Evolutionary conservation across 1,140 invertebrate genomes (phyloP).

Genomic region (Polypedilum pembai): DNA sequence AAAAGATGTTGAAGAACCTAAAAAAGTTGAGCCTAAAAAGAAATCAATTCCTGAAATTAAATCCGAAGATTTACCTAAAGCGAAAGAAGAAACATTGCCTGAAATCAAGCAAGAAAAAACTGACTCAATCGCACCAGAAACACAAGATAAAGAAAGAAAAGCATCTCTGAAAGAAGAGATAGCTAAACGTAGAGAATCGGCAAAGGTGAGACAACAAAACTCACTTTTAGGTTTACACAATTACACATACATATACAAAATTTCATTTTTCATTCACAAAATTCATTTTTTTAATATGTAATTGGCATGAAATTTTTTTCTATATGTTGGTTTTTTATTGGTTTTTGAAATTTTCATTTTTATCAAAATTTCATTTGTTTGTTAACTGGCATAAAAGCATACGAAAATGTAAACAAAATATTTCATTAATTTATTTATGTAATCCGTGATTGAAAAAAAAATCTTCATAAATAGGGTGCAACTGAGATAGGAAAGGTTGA

Average conservation of each 20-base stretch:
- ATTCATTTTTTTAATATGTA: too few species aligned
- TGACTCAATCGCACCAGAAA: neutral
- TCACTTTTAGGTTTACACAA: too few species aligned
- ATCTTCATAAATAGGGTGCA: neutral
- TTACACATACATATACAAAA: neutral
- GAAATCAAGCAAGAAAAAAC: neutral
- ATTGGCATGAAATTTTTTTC: neutral
- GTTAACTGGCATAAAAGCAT: too few species aligned
- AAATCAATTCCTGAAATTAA: slow-evolving; percentile 39
- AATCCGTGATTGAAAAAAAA: neutral
- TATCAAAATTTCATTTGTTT: too few species aligned
- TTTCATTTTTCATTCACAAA: too few species aligned
- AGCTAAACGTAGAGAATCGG: neutral
- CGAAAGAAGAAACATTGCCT: neutral
- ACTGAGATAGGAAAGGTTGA: neutral
- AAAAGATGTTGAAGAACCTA: neutral
- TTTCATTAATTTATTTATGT: too few species aligned
- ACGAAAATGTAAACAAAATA: too few species aligned
- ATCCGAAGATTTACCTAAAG: slow-evolving; percentile 43
- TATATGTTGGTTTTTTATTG: neutral
- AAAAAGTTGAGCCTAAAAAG: slow-evolving; percentile 23
- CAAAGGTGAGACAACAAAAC: neutral
- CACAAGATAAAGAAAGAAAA: neutral
- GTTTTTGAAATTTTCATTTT: too few species aligned
- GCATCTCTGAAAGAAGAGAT: neutral